Base-by-base conservation (phyloP, 2,888 invertebrate genomes). In the Thecocarcelia acutangulata region DNA sequence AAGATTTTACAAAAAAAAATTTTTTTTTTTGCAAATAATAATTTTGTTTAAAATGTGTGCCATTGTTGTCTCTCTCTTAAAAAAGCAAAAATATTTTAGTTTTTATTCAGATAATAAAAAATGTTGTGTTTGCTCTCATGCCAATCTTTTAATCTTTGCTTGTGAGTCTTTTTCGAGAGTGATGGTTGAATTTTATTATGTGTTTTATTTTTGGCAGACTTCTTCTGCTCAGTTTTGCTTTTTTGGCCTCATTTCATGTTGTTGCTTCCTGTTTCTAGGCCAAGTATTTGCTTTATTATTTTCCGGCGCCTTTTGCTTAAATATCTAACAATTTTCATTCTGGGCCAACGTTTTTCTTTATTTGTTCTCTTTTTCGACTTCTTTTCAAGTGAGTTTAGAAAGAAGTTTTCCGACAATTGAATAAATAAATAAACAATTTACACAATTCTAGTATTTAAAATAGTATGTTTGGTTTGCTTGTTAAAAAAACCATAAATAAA, bases 241-340 rank as follows among this genome's bases (percentile, higher is more conserved):
- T n/a, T 63, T 33, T 54, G 42, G n/a, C 42, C 44, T 63, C 33
- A 63, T 73, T 73, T 44, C 28, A 28, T 28, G 48, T 48, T 74
- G 64, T 64, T 50, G 66, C 50, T 66, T 19, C n/a, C 6, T 24
- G 11, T 63, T 78, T 78, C 50, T 77, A 33, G 56, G 64, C 63
- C 77, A 77, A 37, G 33, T 70, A 59, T 78, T 70, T 52, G 9
- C 37, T 70, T 70, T 70, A 56, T 54, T 77, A 44, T 64, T 40
- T 37, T 70, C 48, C 28, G 70, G 64, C 63, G 37, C 59, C 68
- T 68, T 46, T 68, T 59, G 33, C 44, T 33, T 3, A 33, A 37
- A 21, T 64, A 50, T 17, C 48, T 1, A 37, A 54, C 40, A 50
- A 59, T 56, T 46, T 54, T 28, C 54, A 64, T 63, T 64, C 44